Evolutionary conservation across 2,888 invertebrate species (phyloP).

Genomic region (Lucinisca nassula): DNA sequence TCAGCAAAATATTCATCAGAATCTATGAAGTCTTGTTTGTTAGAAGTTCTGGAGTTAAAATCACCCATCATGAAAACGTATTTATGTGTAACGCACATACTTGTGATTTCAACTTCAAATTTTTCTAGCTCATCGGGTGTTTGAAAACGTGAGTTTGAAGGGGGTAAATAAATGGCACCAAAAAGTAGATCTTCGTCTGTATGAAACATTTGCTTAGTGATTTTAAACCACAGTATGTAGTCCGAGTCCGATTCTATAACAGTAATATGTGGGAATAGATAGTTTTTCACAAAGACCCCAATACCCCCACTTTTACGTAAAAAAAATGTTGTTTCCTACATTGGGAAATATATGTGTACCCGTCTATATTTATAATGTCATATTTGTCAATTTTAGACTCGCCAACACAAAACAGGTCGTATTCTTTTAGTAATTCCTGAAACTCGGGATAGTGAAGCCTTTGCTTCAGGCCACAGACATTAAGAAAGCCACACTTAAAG

Average conservation of each 20-base stretch:
- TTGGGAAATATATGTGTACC: neutral
- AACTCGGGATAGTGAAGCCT: neutral
- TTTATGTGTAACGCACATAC: neutral
- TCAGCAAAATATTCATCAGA: neutral
- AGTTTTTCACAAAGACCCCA: neutral
- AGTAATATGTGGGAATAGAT: neutral
- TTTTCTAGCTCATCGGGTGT: neutral
- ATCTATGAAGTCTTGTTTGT: constrained; percentile 17
- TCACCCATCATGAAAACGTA: neutral
- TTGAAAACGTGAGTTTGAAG: neutral
- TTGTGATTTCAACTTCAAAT: constrained; percentile 21
- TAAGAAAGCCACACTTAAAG: neutral
- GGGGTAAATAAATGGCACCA: neutral
- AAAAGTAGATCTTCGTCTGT: neutral
- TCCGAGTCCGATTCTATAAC: neutral
- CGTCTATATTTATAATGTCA: neutral
- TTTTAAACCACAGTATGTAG: neutral
- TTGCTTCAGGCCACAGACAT: neutral
- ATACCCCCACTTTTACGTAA: constrained; percentile 24
- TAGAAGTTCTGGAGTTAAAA: constrained; percentile 6
- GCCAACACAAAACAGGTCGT: neutral
- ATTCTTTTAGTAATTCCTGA: neutral
- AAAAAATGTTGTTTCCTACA: neutral
- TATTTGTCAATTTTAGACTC: neutral
- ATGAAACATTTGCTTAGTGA: neutral